Evolutionary conservation across 2,888 invertebrate species (phyloP).

Genomic region (Bellardia pandia): DNA sequence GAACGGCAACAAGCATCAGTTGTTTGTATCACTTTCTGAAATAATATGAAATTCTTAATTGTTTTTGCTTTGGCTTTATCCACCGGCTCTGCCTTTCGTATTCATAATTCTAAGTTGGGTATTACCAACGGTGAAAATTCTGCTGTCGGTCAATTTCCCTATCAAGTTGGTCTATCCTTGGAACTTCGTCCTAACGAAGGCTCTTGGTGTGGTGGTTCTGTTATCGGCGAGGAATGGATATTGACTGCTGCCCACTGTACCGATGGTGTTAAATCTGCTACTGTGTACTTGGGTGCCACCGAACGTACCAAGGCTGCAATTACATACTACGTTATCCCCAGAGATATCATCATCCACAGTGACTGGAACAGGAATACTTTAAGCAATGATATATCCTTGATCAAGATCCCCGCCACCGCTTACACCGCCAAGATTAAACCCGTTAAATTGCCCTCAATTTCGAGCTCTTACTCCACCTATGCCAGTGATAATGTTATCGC

Average conservation of each 20-base stretch:
- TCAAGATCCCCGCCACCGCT: constrained; percentile 75
- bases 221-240: constrained; percentile 78
- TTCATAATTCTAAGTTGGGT: constrained; percentile 55
- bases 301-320: constrained; percentile 67
- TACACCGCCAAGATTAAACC: constrained; percentile 75
- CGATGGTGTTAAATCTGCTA: constrained; percentile 74
- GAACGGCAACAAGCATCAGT: too few relatives aligned
- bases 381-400: constrained; percentile 78
- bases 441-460: constrained; percentile 75
- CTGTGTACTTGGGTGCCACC: constrained; percentile 77
- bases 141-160: constrained; percentile 74
- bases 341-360: constrained; percentile 72
- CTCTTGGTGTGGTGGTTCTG: constrained; percentile 80
- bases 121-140: constrained; percentile 77
- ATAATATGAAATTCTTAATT: too few relatives aligned
- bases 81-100: too few relatives aligned
- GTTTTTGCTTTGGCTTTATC: too few relatives aligned
- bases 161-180: constrained; percentile 78
- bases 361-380: constrained; percentile 76
- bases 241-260: constrained; percentile 82
- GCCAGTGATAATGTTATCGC: constrained; percentile 76
- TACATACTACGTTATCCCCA: constrained; percentile 70
- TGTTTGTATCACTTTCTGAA: too few relatives aligned
- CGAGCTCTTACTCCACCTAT: constrained; percentile 75
- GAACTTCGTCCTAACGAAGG: constrained; percentile 56